phyloP scores from a whole-genome alignment of 1,140 invertebrate species.

The Archivesica marissinica region DNA sequence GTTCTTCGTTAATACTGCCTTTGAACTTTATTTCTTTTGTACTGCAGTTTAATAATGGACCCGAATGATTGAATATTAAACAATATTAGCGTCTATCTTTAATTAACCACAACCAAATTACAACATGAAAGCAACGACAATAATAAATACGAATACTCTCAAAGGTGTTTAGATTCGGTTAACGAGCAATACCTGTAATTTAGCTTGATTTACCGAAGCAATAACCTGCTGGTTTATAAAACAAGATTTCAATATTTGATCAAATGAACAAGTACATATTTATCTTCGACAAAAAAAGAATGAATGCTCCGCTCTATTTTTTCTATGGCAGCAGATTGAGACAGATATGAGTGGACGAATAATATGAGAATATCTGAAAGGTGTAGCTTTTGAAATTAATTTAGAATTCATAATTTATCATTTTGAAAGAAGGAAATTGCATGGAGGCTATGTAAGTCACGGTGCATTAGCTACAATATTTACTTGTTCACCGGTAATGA shows the following conservation, averaged over 20 bases:
- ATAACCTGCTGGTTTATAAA: constrained; percentile 6
- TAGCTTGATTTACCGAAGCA: constrained; percentile 31
- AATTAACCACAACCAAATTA: constrained; percentile 42
- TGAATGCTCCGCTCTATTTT: background rate
- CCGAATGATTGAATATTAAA: constrained; percentile 50
- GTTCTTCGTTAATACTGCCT: background rate
- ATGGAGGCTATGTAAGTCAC: no score
- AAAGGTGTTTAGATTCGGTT: constrained; percentile 43
- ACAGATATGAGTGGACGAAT: background rate
- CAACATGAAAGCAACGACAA: background rate
- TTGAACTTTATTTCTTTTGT: constrained; percentile 48
- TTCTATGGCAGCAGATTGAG: background rate
- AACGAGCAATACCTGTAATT: constrained; percentile 32
- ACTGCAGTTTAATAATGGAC: constrained; percentile 21
- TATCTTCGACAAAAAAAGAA: constrained; percentile 3
- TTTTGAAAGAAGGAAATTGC: no score
- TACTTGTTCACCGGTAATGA: no score
- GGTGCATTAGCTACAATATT: no score
- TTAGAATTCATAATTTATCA: no score
- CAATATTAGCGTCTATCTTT: constrained; percentile 32
- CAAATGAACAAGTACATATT: constrained; percentile 50
- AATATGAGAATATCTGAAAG: background rate
- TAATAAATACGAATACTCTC: constrained; percentile 14
- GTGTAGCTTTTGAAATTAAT: no score
- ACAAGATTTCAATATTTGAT: constrained; percentile 36